Evolutionary conservation across 2,113 vertebrate genomes (phyloP), one percentile per base, ranked within the genome.

Genomic region (Sander lucioperca): DNA sequence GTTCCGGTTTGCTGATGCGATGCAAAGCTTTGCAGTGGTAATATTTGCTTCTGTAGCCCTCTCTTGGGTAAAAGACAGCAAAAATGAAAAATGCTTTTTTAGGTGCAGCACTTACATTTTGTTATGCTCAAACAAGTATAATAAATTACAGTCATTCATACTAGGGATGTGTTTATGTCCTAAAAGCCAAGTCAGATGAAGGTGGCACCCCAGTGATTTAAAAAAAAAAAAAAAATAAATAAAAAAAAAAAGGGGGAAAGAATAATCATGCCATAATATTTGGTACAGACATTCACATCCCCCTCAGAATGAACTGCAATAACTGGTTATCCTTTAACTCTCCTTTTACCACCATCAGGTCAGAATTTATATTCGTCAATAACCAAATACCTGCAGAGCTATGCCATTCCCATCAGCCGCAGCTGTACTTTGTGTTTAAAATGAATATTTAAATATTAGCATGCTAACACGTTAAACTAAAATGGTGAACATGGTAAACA

Each of bases 1-100:
- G 45, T 76, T 73, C 54, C 54, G 77, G 23, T 39, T 54, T 25
- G 51, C 58, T 75, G 48, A 70, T 51, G 39, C 65, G 23, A 63
- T 45, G 51, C 33, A 56, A 57, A 73, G 25, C 39, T 43, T 48
- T 50, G 43, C 45, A 19, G 25, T 16, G 1, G 3, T 48, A 23
- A 54, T 51, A 19, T 43, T 33, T 23, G 50, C 45, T 47, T 65
- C 23, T 6, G n/a, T 43, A 21, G 30, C 45, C 11, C 56, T 63
- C 58, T 39, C 45, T 23, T n/a, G 12, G 57, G 10, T 4, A 48
- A 48, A 48, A 48, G 19, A 51, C 39, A 10, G 9, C 2, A 39
- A 10, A 9, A 39, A 10, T 39, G 2, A 56, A n/a, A 14, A 14
- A 48, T 10, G 15, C 8, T 25, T 43, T 16, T 39, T 39, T 23